Evolutionary conservation across 2,888 invertebrate genomes (phyloP), one percentile per base, ranked within the genome.

Genomic region (Liopterus haemorrhoidalis): DNA sequence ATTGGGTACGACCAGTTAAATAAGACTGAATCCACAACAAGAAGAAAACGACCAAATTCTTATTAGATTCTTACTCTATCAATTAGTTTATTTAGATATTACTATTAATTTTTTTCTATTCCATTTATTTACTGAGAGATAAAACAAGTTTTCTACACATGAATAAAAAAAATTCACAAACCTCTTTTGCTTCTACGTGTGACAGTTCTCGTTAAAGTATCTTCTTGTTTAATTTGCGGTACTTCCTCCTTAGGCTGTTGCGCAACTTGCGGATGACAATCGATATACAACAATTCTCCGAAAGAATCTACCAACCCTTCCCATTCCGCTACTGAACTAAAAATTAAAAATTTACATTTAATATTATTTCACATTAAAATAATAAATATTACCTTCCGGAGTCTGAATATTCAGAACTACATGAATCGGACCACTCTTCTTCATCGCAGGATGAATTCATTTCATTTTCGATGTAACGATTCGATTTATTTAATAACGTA

Each of bases 261-360:
- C n/a, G 63, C 62, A 9, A 64, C 74, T 40, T 65, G 65, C 2
- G 69, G 67, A 54, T 68, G 68, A 33, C 75, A 73, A 63, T 81
- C 81, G 16, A 82, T 75, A 58, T 75, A 85, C 37, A 82, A 72
- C 5, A 85, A 65, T 56, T 80, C 80, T 2, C 84, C 85, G 55
- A 80, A 74, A 51, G 76, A 74, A 38, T 72, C 73, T 2, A 81
- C 69, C 59, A 76, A 76, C 1, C 78, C 73, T 64, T 81, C 80
- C 81, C 81, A 82, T 63, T 81, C 81, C 18, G 78, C 76, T 20
- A 78, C 73, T n/a, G 79, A 79, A 61, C 80, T 81, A 49, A 46
- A 61, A 56, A 51, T 38, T 46, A 45, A 39, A 11, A 20, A 11
- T 24, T 38, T 8, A 11, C 20, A 11, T 35, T 14, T 32, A 32